Conservation (phyloP, 2,113 vertebrate species). For the Equus przewalskii region DNA sequence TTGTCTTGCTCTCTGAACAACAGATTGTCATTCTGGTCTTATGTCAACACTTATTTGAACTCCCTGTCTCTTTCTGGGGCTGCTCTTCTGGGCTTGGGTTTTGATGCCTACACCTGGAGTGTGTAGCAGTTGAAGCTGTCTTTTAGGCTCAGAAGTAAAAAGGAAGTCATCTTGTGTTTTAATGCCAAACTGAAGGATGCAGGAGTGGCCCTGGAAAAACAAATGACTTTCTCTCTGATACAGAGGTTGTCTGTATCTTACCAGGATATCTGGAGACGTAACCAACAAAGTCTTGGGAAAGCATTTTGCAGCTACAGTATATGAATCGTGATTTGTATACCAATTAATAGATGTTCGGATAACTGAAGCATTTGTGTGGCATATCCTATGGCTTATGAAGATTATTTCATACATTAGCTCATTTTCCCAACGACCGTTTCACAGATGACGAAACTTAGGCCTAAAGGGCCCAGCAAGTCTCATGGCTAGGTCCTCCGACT, state of each 20-base stretch:
- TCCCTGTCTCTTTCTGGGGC: not conserved
- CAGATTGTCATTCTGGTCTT: not conserved
- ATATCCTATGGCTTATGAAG: not conserved
- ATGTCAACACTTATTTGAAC: not conserved
- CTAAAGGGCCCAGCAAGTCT: not conserved
- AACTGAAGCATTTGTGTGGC: not conserved
- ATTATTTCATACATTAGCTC: not conserved
- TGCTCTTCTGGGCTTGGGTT: not conserved
- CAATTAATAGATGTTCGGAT: not conserved
- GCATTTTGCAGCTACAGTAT: not conserved
- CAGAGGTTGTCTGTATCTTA: not conserved
- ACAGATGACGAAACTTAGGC: slow-evolving; percentile 2
- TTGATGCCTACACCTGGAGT: not conserved
- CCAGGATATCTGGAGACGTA: not conserved
- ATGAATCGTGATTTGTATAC: slow-evolving; percentile 15
- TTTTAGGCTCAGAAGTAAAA: not conserved
- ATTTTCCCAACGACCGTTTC: not conserved
- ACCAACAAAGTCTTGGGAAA: not conserved
- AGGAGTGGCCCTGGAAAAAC: not conserved
- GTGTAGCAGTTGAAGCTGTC: not conserved
- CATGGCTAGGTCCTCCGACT: not conserved
- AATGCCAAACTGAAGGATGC: not conserved
- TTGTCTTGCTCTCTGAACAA: not conserved
- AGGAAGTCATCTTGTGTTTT: not conserved
- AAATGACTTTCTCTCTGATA: not conserved